Conservation (phyloP, 2,888 invertebrate genomes). For the Epirrhoe alternata region DNA sequence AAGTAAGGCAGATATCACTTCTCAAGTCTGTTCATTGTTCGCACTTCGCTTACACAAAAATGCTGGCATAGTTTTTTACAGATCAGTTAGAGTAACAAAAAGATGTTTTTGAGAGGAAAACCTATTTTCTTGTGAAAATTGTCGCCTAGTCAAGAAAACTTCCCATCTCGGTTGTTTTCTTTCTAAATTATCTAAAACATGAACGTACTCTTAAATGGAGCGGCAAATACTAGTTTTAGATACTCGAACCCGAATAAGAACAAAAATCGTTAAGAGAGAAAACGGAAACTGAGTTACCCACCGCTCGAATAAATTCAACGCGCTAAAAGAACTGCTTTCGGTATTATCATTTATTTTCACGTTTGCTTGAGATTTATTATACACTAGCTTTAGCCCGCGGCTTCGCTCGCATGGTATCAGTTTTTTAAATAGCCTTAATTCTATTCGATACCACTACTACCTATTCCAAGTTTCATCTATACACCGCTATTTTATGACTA, state of each 20-base stretch:
- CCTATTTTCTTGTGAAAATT: neutral
- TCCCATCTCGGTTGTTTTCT: neutral
- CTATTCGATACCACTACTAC: too few relatives aligned
- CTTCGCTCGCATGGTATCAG: too few relatives aligned
- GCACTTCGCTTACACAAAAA: constrained; percentile 36
- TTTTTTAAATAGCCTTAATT: too few relatives aligned
- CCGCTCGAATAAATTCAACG: constrained; percentile 49
- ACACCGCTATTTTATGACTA: too few relatives aligned
- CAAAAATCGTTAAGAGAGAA: constrained; percentile 26
- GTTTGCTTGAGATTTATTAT: constrained; percentile 5
- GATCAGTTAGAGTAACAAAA: constrained; percentile 1
- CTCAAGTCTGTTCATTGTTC: constrained; percentile 39
- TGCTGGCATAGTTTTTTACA: constrained; percentile 16
- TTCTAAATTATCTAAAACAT: neutral
- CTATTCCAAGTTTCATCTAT: too few relatives aligned
- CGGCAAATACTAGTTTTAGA: neutral
- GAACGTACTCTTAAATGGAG: neutral
- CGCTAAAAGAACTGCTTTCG: constrained; percentile 45
- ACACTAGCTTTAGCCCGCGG: neutral
- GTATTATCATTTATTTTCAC: constrained; percentile 59
- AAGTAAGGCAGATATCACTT: constrained; percentile 60
- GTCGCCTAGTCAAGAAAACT: neutral
- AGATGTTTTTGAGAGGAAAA: neutral
- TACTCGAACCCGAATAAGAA: neutral
- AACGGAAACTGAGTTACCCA: constrained; percentile 58